Percentiles rank a stretch among this genome's conserved stretches.
Evolutionary conservation across 2,888 invertebrate species (phyloP).

Genomic region (Dynastes hyllus): DNA sequence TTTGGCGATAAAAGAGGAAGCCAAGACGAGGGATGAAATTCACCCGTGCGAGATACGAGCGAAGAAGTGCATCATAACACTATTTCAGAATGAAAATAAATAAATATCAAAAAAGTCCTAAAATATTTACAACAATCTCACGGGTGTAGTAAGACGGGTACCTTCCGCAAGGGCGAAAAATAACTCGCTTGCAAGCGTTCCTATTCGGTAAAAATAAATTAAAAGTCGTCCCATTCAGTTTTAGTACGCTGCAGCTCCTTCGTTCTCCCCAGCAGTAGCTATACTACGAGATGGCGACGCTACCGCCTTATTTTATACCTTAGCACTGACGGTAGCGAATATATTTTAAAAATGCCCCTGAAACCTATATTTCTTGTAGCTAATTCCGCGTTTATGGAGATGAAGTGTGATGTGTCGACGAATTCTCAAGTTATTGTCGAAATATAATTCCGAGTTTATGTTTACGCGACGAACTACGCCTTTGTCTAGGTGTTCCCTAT

Average conservation of each 20-base stretch:
- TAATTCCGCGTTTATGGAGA: slow-evolving; percentile 63
- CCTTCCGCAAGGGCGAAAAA: slow-evolving; percentile 40
- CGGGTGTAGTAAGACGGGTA: slow-evolving; percentile 50
- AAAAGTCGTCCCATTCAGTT: slow-evolving; percentile 58
- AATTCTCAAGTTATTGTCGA: slow-evolving; percentile 59
- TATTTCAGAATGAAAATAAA: slow-evolving; percentile 31
- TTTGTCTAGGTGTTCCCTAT: background rate
- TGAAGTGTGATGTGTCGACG: slow-evolving; percentile 60
- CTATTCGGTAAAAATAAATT: slow-evolving; percentile 63
- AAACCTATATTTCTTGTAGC: slow-evolving; percentile 61
- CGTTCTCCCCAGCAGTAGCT: background rate
- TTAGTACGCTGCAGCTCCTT: slow-evolving; percentile 33
- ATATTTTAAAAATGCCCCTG: slow-evolving; percentile 59
- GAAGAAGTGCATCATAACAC: slow-evolving; percentile 1
- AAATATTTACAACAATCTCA: slow-evolving; percentile 53
- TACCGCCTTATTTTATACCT: slow-evolving; percentile 42
- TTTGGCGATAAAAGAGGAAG: slow-evolving; percentile 5
- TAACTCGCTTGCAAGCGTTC: slow-evolving; percentile 54
- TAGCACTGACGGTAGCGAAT: background rate
- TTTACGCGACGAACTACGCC: background rate
- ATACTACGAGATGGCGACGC: background rate
- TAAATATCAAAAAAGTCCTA: slow-evolving; percentile 45
- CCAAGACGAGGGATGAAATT: background rate
- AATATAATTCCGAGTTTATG: slow-evolving; percentile 26
- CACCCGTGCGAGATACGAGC: background rate